Percentiles rank a stretch among this genome's conserved stretches.
Conservation (phyloP, 2,888 invertebrate genomes). For the Rugalucina vietnamica region DNA sequence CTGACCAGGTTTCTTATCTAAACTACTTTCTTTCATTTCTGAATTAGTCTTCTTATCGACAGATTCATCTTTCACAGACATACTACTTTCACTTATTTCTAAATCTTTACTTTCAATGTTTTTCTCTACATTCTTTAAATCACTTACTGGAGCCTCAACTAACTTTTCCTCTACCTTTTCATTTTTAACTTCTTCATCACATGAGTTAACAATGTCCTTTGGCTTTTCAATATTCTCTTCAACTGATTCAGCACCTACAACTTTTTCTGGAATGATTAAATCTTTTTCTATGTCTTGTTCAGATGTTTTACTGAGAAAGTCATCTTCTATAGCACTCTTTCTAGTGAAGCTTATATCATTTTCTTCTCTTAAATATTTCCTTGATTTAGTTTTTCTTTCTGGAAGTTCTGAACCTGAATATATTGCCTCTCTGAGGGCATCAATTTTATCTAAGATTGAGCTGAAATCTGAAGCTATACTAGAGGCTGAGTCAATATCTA, state of each 20-base stretch:
- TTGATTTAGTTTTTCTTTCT: not conserved
- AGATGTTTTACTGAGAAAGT: not conserved
- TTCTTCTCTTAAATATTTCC: not conserved
- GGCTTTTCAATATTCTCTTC: not conserved
- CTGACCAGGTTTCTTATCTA: too few species aligned
- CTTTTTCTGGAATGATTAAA: slow-evolving; percentile 9
- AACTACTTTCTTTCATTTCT: too few species aligned
- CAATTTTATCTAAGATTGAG: not conserved
- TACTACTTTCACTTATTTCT: not conserved
- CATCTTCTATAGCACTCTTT: not conserved
- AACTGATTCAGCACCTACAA: not conserved
- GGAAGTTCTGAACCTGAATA: not conserved
- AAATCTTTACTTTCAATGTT: not conserved
- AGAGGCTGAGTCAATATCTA: not conserved
- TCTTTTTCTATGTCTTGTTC: not conserved
- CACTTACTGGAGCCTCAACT: not conserved
- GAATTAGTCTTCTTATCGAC: too few species aligned
- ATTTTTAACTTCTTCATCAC: not conserved
- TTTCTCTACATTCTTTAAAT: not conserved
- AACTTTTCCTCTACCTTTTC: not conserved
- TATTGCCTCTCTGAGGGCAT: not conserved
- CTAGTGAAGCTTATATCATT: not conserved
- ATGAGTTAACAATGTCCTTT: too few species aligned
- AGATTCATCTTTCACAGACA: not conserved
- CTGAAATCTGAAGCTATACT: not conserved